A percentile compares a stretch with the other conserved stretches of the same genome.
Conservation (phyloP, 2,113 vertebrate genomes). For the Tyrannus savana region DNA sequence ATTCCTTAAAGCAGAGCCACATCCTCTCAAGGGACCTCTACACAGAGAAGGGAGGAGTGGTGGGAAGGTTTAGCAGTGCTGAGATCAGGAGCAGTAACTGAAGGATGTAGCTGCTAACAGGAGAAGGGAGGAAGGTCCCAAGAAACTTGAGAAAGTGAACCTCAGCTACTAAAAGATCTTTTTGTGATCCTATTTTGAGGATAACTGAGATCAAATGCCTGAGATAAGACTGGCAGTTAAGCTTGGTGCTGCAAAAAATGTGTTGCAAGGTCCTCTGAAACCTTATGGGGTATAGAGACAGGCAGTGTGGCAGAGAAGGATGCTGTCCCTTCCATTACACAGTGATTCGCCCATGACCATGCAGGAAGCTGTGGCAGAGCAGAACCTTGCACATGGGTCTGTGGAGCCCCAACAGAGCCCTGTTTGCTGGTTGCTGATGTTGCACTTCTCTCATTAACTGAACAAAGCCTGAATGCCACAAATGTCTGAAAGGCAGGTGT, state of each 20-base stretch:
- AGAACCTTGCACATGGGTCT: neutral
- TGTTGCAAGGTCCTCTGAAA: neutral
- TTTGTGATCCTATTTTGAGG: neutral
- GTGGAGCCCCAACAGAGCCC: neutral
- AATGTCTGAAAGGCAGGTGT: neutral
- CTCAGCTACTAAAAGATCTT: neutral
- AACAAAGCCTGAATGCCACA: neutral
- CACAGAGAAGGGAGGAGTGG: neutral
- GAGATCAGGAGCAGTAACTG: neutral
- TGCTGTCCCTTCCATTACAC: neutral
- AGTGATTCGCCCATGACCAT: neutral
- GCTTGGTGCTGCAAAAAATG: neutral
- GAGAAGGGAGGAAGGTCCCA: neutral
- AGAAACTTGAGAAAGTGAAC: neutral
- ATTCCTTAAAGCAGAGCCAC: neutral
- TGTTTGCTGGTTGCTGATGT: neutral
- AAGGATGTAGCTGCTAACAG: neutral
- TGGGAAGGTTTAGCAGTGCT: neutral
- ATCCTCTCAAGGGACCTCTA: neutral
- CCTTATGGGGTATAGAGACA: neutral
- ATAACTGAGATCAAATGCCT: neutral
- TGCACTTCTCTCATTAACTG: fast-evolving
- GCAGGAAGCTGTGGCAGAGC: neutral
- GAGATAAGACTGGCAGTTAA: neutral
- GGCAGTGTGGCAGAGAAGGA: neutral